Conservation (phyloP, 2,888 invertebrate species). For the Metallyticus violacea region DNA sequence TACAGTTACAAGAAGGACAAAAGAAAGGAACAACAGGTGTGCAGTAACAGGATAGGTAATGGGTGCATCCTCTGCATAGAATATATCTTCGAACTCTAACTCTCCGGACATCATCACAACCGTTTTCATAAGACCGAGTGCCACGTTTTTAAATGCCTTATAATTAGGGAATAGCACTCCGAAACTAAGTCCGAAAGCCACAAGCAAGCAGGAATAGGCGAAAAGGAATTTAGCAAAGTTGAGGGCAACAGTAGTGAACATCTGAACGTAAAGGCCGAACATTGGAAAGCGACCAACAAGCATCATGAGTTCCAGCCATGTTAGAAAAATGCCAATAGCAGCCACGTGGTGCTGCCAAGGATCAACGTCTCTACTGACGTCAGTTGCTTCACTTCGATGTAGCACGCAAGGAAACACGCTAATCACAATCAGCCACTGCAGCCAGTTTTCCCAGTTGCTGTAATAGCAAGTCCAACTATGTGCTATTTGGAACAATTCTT, state of each 20-base stretch:
- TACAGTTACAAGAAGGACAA: constrained; percentile 76
- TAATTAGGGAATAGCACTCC: constrained; percentile 79
- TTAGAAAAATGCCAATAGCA: constrained; percentile 72
- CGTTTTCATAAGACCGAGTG: constrained; percentile 67
- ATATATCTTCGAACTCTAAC: constrained; percentile 80
- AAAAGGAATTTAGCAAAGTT: constrained; percentile 79
- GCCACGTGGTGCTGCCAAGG: constrained; percentile 79
- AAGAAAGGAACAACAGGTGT: constrained; percentile 71
- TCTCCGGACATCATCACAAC: constrained; percentile 89
- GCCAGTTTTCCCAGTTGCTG: constrained; percentile 80
- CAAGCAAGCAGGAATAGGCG: constrained; percentile 75
- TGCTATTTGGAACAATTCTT: constrained; percentile 76
- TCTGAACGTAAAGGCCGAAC: constrained; percentile 82
- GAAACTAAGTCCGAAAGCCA: constrained; percentile 78
- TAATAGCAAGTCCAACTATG: constrained; percentile 71
- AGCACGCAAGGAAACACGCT: constrained; percentile 61
- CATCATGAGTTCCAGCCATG: constrained; percentile 84
- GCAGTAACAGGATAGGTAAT: constrained; percentile 68
- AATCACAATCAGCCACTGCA: constrained; percentile 74
- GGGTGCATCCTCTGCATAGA: constrained; percentile 55
- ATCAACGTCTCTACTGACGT: constrained; percentile 40
- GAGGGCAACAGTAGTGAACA: constrained; percentile 80
- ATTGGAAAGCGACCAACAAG: constrained; percentile 81
- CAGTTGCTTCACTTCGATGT: constrained; percentile 8
- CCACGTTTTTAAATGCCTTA: constrained; percentile 64